Base-by-base conservation (phyloP, 1,140 invertebrate genomes). In the Drosophila pachea region DNA sequence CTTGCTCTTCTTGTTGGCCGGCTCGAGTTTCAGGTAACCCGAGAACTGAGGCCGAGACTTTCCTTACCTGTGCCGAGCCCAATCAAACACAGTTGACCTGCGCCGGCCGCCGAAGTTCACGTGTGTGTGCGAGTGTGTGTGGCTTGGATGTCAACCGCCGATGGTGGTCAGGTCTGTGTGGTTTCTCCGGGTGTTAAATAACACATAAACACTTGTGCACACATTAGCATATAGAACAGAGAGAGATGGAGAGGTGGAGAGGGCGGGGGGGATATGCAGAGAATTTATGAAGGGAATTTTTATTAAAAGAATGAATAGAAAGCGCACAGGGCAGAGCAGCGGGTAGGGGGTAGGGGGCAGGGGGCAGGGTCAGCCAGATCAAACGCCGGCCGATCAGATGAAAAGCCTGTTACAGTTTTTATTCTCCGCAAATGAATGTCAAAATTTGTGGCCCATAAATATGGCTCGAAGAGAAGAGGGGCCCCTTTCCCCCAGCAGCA, bases 181-280 rank as follows among this genome's bases (percentile, higher is more conserved):
- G 45, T 40, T 50, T 56, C 54, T 22, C 22, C 12, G 68, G 84
- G 84, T 87, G 84, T 87, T 84, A 84, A 74, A 83, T 87, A 87
- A 77, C 78, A 87, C 74, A 87, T 84, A 87, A 83, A 87, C 83
- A 87, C 83, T 87, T 87, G 84, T 77, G 70, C 50, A 87, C 70
- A 84, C 78, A 87, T 78, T 76, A 76, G 62, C 75, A 71, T 74
- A 69, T 54, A 61, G 50, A 38, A 8, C 5, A n/a, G n/a, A n/a
- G n/a, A n/a, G n/a, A n/a, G n/a, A n/a, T n/a, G 38, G 38, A 40
- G 9, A 71, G 60, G 66, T 52, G 52, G 58, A 58, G 49, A 53
- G 53, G 16, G n/a, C 7, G 47, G 54, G 38, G 45, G 72, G 78
- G 82, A 70, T 86, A 86, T 71, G 71, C 69, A 76, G 72, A 43